These are phyloP conservation scores for Siphlonurus alternatus DNA, from an alignment of 2,888 invertebrate species.

Conservation along the genomic window DNA sequence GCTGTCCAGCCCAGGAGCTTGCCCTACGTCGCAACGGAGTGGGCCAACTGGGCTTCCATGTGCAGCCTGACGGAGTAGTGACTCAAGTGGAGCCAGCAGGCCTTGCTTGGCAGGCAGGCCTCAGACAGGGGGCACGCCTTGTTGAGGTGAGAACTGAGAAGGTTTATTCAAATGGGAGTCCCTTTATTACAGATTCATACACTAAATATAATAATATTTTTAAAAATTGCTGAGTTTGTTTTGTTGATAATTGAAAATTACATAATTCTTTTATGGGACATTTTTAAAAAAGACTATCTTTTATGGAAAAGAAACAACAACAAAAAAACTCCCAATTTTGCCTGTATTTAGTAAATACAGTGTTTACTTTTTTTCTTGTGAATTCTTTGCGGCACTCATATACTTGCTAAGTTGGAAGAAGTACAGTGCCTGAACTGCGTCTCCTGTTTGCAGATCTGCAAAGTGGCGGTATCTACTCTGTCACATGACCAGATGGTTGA, in stretches of 20 bases:
- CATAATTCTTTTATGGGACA: no score
- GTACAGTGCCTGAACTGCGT: no score
- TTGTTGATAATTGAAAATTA: no score
- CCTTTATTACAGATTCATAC: background rate
- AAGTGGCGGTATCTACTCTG: slow-evolving; percentile 74
- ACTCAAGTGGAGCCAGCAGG: slow-evolving; percentile 74
- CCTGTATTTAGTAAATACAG: slow-evolving; percentile 1
- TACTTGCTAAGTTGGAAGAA: background rate
- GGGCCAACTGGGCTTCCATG: slow-evolving; percentile 77
- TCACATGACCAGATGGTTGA: slow-evolving; percentile 89
- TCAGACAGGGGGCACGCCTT: slow-evolving; percentile 73
- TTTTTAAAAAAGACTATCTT: no score
- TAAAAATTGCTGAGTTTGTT: background rate
- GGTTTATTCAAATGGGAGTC: background rate
- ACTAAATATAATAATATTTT: no score
- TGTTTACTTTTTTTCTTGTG: slow-evolving; percentile 5
- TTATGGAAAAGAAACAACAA: background rate
- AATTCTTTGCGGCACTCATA: background rate
- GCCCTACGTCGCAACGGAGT: slow-evolving; percentile 62
- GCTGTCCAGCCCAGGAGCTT: slow-evolving; percentile 60
- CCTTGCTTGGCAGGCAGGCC: slow-evolving; percentile 62
- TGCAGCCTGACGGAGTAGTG: slow-evolving; percentile 84
- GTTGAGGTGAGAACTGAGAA: slow-evolving; percentile 42
- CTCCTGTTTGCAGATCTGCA: slow-evolving; percentile 54
- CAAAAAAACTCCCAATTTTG: background rate